These are phyloP conservation scores for Yponomeuta cagnagella DNA, from an alignment of 2,888 invertebrate genomes.

Conservation along the genomic window DNA sequence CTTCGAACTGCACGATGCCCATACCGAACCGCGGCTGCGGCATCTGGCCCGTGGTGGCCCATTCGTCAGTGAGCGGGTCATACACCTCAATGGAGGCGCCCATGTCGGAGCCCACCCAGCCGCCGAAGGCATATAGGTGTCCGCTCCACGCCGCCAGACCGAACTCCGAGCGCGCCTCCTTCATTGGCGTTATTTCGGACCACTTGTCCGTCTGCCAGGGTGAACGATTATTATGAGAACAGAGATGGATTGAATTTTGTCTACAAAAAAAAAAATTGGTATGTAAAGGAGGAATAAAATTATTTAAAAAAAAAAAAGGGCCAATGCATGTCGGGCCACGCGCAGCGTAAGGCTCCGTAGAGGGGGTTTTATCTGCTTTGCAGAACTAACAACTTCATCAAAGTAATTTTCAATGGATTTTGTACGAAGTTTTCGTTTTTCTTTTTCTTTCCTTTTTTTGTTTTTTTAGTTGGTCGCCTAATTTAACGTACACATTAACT, in stretches of 20 bases:
- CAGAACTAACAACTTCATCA: too few relatives aligned
- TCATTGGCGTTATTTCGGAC: slow-evolving; percentile 82
- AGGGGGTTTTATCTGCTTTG: too few relatives aligned
- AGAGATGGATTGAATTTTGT: neutral
- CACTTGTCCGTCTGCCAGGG: slow-evolving; percentile 69
- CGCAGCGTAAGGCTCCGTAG: too few relatives aligned
- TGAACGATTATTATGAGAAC: slow-evolving; percentile 8
- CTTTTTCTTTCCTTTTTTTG: too few relatives aligned
- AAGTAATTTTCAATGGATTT: too few relatives aligned
- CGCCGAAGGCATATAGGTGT: slow-evolving; percentile 90
- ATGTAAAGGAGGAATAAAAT: too few relatives aligned
- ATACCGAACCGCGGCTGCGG: slow-evolving; percentile 92
- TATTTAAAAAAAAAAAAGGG: too few relatives aligned
- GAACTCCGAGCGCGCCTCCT: slow-evolving; percentile 91
- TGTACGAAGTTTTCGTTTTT: too few relatives aligned
- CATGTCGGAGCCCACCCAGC: slow-evolving; percentile 95
- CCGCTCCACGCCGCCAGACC: slow-evolving; percentile 90
- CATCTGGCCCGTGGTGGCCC: slow-evolving; percentile 86
- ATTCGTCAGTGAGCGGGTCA: slow-evolving; percentile 85
- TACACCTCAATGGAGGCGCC: slow-evolving; percentile 92
- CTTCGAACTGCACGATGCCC: slow-evolving; percentile 91
- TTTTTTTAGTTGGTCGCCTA: too few relatives aligned
- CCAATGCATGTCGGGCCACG: too few relatives aligned
- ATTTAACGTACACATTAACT: too few relatives aligned
- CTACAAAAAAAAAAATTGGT: too few relatives aligned